These are phyloP conservation scores for Troilus luridus DNA, from an alignment of 2,888 invertebrate genomes.

Conservation along the genomic window DNA sequence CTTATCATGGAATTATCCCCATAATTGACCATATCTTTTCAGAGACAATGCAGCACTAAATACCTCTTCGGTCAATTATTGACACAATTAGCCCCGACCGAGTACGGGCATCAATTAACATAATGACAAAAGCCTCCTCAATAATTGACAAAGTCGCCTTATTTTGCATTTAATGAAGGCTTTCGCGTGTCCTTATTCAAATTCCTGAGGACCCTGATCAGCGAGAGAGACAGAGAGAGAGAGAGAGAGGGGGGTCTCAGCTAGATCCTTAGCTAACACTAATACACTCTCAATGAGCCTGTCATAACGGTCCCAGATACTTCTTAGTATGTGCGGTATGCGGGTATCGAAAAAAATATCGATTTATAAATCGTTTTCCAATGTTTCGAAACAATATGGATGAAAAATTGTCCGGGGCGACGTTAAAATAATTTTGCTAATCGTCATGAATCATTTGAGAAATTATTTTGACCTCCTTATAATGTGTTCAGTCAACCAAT, in stretches of 20 bases:
- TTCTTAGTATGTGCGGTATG: too few species aligned
- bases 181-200: conserved; percentile 56
- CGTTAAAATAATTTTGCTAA: too few species aligned
- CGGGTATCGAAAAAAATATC: too few species aligned
- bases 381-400: too few species aligned
- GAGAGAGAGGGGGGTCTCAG: too few species aligned
- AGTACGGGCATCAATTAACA: conserved; percentile 52
- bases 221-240: background rate
- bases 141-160: conserved; percentile 52
- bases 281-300: background rate
- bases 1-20: background rate
- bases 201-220: background rate
- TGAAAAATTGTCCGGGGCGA: too few species aligned
- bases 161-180: conserved; percentile 58
- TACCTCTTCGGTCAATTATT: background rate
- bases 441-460: too few species aligned
- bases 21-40: background rate
- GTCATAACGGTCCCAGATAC: too few species aligned
- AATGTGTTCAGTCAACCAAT: too few species aligned
- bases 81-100: background rate
- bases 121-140: conserved; percentile 50
- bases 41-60: conserved; percentile 7
- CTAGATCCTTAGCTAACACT: background rate
- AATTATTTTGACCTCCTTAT: too few species aligned
- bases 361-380: too few species aligned